phyloP scores from a whole-genome alignment of 2,797 vertebrate genomes.

The Lutjanus campechanus region DNA sequence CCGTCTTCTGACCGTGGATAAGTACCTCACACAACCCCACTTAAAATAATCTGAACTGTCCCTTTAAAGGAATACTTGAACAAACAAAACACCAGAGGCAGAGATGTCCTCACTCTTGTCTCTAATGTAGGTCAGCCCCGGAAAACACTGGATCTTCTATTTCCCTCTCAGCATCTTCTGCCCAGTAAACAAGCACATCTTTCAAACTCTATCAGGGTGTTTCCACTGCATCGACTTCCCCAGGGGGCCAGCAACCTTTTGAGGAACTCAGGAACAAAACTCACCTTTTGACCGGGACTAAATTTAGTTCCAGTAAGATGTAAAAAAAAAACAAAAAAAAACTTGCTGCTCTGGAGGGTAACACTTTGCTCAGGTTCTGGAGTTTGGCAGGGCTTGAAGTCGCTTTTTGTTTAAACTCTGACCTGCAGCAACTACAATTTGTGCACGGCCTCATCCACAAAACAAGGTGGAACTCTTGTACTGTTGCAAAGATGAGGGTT shows the following conservation, averaged over 20 bases:
- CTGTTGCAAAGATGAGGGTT: neutral
- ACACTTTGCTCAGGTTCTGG: neutral
- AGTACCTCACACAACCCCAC: too few relatives aligned
- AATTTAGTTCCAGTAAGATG: neutral
- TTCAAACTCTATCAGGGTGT: neutral
- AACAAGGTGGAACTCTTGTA: neutral
- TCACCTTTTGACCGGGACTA: neutral
- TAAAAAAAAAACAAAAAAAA: neutral
- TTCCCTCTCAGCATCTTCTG: neutral
- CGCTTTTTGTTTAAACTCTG: neutral
- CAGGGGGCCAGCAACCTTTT: neutral
- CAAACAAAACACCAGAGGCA: neutral
- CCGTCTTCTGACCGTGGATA: too few relatives aligned
- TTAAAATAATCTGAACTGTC: too few relatives aligned
- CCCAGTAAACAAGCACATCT: neutral
- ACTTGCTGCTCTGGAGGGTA: too few relatives aligned
- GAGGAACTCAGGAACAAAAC: neutral
- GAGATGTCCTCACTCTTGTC: neutral
- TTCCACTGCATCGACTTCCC: neutral
- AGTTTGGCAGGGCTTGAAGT: too few relatives aligned
- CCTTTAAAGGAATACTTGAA: neutral
- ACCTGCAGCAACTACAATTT: neutral
- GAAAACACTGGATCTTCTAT: neutral
- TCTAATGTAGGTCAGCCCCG: neutral
- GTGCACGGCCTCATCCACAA: neutral